Evolutionary conservation across 2,113 vertebrate genomes (phyloP), one percentile per base, ranked within the genome.

Genomic region (Trochalopteron elliotii): DNA sequence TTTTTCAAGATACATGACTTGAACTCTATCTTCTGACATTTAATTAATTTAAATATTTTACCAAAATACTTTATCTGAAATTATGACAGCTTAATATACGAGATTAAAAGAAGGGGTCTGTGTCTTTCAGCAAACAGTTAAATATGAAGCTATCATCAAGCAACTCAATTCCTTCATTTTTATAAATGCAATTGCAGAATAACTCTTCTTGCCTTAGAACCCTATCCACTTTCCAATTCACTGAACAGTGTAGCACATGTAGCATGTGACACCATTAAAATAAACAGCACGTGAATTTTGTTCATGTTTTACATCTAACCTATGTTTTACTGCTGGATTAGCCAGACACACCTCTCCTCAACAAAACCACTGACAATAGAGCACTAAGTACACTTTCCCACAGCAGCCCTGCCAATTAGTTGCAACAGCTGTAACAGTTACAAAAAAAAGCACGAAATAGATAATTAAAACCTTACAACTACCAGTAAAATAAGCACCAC

Each of bases 51-150:
- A 49, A 52, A 8, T 52, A 79, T 56, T 74, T 84, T 35, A 84
- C 27, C 22, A 18, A 81, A 30, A 24, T 0, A 55, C 31, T 77
- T 85, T 9, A 40, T 30, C 33, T 47, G 11, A 93, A 77, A 69
- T 61, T 33, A 68, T 44, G n/a, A 40, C 30, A 72, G 0, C 2
- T 85, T 74, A 63, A 56, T 22, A 61, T 15, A 63, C 0, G 0
- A 83, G 6, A 88, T 28, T 44, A 47, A n/a, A 67, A 86, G 77
- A 42, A 55, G 18, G 1, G 5, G 21, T 49, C 19, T 49, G 2
- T 17, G 63, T 53, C 31, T 79, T 63, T 69, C 27, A 60, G 63
- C 7, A 77, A 72, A 55, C 7, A 78, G 8, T 27, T 23, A 35
- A 20, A 22, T 44, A 49, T 39, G 28, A 40, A 45, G 56, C 6